Percentiles rank a stretch among this genome's conserved stretches.
These are phyloP conservation scores for Sphinx pinastri DNA, from an alignment of 2,888 invertebrate genomes.

Conservation along the genomic window DNA sequence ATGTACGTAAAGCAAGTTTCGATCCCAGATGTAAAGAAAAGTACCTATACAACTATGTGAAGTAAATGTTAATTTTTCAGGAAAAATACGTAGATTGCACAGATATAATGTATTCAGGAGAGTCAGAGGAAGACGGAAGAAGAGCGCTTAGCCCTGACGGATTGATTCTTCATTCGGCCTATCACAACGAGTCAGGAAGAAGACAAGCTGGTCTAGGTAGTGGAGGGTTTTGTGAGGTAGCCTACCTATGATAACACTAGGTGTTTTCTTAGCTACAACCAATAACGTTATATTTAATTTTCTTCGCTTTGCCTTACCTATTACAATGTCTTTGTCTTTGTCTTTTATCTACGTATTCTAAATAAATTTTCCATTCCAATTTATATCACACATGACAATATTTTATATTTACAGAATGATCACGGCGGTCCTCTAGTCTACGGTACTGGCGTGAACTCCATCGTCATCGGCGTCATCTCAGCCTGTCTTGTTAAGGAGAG, in stretches of 20 bases:
- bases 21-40: no score
- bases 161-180: conserved; percentile 56
- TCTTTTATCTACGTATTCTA: no score
- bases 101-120: conserved; percentile 56
- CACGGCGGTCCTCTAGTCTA: conserved; percentile 64
- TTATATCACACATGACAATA: background rate
- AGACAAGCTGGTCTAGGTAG: conserved; percentile 39
- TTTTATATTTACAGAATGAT: conserved; percentile 55
- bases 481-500: conserved; percentile 65
- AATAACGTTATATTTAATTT: no score
- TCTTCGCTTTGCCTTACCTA: no score
- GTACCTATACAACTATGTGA: no score
- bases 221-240: conserved; percentile 72
- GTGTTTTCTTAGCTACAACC: background rate
- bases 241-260: no score
- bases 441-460: conserved; percentile 46
- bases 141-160: conserved; percentile 42
- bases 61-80: conserved; percentile 39
- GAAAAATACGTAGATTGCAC: conserved; percentile 69
- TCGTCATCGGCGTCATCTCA: conserved; percentile 66
- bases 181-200: conserved; percentile 50
- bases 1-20: no score
- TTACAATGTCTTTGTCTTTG: no score
- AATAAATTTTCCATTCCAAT: no score
- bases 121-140: conserved; percentile 42